Conservation (phyloP, 2,888 invertebrate genomes). For the Brenthis ino region DNA sequence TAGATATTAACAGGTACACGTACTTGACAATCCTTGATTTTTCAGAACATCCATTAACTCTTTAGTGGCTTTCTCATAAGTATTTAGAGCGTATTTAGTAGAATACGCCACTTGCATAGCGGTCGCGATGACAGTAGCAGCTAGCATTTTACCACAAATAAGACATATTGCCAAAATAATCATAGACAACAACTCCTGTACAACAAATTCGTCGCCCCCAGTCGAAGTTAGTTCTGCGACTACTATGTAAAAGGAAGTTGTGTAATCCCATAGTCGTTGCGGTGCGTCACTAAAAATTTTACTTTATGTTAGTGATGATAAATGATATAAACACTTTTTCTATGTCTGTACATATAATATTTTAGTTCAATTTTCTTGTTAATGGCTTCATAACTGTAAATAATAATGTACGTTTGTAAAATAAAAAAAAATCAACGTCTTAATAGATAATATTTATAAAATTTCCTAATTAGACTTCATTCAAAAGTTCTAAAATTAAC, state of each 20-base stretch:
- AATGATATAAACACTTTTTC: background rate
- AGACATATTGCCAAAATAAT: constrained; percentile 58
- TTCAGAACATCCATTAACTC: constrained; percentile 68
- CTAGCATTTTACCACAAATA: constrained; percentile 69
- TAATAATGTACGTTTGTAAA: too few relatives aligned
- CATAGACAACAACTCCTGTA: constrained; percentile 54
- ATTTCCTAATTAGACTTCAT: too few relatives aligned
- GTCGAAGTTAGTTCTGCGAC: constrained; percentile 62
- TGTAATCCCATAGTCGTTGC: constrained; percentile 65
- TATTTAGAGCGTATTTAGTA: constrained; percentile 63
- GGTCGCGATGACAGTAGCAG: constrained; percentile 65
- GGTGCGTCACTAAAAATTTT: constrained; percentile 53
- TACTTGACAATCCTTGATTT: constrained; percentile 73
- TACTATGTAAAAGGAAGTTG: constrained; percentile 67
- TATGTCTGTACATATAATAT: too few relatives aligned
- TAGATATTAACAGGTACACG: constrained; percentile 36
- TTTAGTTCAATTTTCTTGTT: too few relatives aligned
- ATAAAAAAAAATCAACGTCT: too few relatives aligned
- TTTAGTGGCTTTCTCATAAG: constrained; percentile 60
- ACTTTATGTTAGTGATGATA: background rate
- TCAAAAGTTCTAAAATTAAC: too few relatives aligned
- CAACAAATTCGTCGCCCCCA: constrained; percentile 66
- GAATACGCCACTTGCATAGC: constrained; percentile 68
- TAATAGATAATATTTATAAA: too few relatives aligned
- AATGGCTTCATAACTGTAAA: too few relatives aligned